Conservation (phyloP, 2,113 vertebrate genomes). For the Chaenocephalus aceratus region DNA sequence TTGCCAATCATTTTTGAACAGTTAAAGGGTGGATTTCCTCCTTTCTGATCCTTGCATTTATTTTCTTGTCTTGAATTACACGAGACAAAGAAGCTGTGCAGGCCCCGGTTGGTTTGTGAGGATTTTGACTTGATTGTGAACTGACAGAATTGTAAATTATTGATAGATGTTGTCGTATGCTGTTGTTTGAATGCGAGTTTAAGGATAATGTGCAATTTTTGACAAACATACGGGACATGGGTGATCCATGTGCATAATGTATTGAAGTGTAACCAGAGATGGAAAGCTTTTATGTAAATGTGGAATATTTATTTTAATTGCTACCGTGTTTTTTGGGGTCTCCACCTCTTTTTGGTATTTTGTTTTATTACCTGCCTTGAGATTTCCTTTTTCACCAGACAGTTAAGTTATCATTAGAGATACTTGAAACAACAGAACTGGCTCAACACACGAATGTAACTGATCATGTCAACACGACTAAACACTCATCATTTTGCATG, state of each 20-base stretch:
- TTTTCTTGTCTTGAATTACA: constrained; percentile 30
- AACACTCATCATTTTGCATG: constrained; percentile 49
- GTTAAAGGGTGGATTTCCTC: constrained; percentile 10
- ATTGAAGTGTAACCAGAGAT: constrained; percentile 64
- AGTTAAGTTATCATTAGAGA: constrained; percentile 18
- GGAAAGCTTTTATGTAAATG: constrained; percentile 57
- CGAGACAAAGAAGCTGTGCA: background rate
- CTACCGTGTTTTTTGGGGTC: constrained; percentile 20
- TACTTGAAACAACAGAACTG: constrained; percentile 22
- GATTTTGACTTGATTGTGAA: constrained; percentile 15
- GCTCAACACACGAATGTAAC: background rate
- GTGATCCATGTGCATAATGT: constrained; percentile 66
- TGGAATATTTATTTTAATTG: constrained; percentile 72
- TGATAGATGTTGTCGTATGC: constrained; percentile 14
- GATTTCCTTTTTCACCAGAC: constrained; percentile 43
- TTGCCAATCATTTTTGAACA: background rate
- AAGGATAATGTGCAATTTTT: constrained; percentile 38
- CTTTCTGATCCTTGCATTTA: constrained; percentile 13
- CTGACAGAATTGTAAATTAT: constrained; percentile 12
- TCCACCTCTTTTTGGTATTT: constrained; percentile 48
- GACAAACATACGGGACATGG: constrained; percentile 38
- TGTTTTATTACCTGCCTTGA: constrained; percentile 44
- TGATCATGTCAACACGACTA: constrained; percentile 5
- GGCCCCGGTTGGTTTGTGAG: constrained; percentile 8
- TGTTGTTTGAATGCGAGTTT: constrained; percentile 34